These are phyloP conservation scores for Copidosoma floridanum DNA, from an alignment of 1,140 invertebrate species.

Conservation along the genomic window DNA sequence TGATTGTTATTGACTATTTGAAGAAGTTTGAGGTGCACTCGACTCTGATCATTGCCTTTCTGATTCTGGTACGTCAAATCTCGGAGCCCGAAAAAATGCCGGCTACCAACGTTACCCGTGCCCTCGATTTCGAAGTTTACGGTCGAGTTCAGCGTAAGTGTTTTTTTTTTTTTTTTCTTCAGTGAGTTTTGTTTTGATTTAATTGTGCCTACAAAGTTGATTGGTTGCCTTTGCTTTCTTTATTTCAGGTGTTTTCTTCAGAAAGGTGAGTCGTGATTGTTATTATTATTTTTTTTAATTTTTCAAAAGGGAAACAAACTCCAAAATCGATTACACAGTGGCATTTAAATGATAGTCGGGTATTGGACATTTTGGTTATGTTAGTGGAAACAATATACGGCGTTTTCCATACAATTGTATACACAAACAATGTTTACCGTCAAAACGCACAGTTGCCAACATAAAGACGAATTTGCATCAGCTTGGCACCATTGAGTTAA, in stretches of 20 bases:
- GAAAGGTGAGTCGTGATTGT: conserved; percentile 61
- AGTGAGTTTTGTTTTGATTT: conserved; percentile 60
- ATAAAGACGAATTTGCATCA: too few relatives aligned
- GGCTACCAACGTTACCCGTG: conserved; percentile 43
- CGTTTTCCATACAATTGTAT: too few relatives aligned
- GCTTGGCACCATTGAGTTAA: too few relatives aligned
- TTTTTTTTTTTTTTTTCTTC: conserved; percentile 58
- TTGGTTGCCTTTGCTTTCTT: conserved; percentile 4
- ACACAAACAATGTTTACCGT: too few relatives aligned
- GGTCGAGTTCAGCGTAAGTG: conserved; percentile 62
- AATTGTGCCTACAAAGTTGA: not conserved
- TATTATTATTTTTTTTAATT: too few relatives aligned
- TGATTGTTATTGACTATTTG: conserved; percentile 14
- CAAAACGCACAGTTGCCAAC: too few relatives aligned
- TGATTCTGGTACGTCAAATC: not conserved
- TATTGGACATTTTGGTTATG: not conserved
- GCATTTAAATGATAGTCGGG: not conserved
- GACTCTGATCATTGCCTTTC: conserved; percentile 5
- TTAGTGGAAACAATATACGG: too few relatives aligned
- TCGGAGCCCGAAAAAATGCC: not conserved
- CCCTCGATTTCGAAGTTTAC: conserved; percentile 64
- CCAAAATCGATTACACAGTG: too few relatives aligned
- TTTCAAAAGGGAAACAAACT: too few relatives aligned
- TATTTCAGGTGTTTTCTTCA: conserved; percentile 63
- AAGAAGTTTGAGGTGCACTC: conserved; percentile 22